These are phyloP conservation scores for Prionace glauca DNA, from an alignment of 2,797 vertebrate species.

Conservation along the genomic window DNA sequence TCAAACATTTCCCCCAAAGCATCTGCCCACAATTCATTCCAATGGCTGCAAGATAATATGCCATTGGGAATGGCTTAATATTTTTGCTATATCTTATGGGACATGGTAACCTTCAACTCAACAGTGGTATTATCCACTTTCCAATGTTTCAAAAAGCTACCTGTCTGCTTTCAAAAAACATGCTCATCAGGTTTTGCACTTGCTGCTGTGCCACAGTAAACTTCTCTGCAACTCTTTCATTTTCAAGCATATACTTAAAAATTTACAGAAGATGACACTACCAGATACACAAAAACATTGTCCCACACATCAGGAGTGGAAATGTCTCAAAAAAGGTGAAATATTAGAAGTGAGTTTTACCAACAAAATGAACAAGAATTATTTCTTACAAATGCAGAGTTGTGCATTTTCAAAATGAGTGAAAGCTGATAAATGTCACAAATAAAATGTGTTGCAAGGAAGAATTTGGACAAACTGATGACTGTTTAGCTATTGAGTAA, in stretches of 20 bases:
- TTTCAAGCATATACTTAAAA: neutral
- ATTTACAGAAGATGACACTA: neutral
- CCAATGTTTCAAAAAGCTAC: neutral
- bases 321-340: neutral
- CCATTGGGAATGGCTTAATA: neutral
- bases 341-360: neutral
- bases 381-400: neutral
- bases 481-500: neutral
- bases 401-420: neutral
- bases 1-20: neutral
- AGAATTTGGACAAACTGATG: neutral
- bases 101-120: neutral
- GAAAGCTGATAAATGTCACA: neutral
- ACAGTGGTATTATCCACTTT: neutral
- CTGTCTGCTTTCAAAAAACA: neutral
- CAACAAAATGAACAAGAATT: neutral
- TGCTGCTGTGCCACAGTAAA: neutral
- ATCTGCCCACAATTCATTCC: neutral
- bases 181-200: neutral
- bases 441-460: neutral
- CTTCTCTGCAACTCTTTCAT: neutral
- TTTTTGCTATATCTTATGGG: neutral
- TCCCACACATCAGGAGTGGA: neutral
- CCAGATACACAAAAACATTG: neutral
- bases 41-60: neutral